phyloP scores from a whole-genome alignment of 1,140 invertebrate genomes.

The Pseudomyrmex pallidus region DNA sequence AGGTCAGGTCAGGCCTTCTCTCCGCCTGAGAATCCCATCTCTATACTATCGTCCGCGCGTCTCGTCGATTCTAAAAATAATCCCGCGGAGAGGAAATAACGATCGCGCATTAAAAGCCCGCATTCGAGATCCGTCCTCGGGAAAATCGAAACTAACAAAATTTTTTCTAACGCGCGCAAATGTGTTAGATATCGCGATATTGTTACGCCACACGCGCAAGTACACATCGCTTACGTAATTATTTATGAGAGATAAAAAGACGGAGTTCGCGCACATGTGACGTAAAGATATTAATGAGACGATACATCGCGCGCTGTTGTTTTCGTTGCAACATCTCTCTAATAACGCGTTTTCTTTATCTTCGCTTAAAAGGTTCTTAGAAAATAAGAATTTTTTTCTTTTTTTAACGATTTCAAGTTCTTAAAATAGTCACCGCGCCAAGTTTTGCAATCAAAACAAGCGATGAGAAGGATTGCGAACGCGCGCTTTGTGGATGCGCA shows the following conservation, averaged over 20 bases:
- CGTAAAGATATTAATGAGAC: background rate
- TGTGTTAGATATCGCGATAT: background rate
- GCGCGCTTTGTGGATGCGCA: too few relatives aligned
- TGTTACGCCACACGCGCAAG: background rate
- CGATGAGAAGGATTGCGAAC: too few relatives aligned
- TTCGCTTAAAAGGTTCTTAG: too few relatives aligned
- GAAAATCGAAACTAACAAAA: background rate
- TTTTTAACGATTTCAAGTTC: background rate
- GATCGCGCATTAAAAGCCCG: slow-evolving; percentile 3
- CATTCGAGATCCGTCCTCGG: background rate
- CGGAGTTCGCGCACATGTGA: background rate
- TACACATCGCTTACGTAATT: slow-evolving; percentile 22
- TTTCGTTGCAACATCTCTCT: background rate
- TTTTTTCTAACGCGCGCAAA: slow-evolving; percentile 1
- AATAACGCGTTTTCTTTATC: background rate
- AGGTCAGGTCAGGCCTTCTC: slow-evolving; percentile 46
- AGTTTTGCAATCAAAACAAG: too few relatives aligned
- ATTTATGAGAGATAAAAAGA: background rate
- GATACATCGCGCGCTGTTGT: slow-evolving; percentile 19
- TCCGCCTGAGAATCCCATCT: slow-evolving; percentile 5
- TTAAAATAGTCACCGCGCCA: background rate
- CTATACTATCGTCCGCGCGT: slow-evolving; percentile 2
- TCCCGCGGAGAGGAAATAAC: slow-evolving; percentile 9
- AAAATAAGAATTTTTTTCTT: too few relatives aligned
- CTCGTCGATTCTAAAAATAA: slow-evolving; percentile 52